A percentile compares a stretch with the other conserved stretches of the same genome.
Conservation (phyloP, 2,888 invertebrate species). For the Sceliomorpha sp. region DNA sequence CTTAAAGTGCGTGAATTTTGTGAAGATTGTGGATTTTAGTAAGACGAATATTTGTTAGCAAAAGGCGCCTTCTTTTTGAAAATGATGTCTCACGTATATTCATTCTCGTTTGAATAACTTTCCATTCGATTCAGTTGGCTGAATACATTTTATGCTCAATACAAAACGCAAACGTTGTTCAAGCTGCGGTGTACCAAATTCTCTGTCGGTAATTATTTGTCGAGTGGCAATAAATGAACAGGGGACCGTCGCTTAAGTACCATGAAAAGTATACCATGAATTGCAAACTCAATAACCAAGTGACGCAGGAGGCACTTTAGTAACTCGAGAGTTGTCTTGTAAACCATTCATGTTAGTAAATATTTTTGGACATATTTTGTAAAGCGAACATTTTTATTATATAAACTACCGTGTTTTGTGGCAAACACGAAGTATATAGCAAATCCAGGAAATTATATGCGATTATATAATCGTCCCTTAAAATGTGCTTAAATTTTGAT, state of each 20-base stretch:
- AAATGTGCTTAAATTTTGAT: no score
- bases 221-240: constrained; percentile 70
- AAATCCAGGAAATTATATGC: no score
- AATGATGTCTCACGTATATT: constrained; percentile 54
- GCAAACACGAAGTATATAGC: no score
- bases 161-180: constrained; percentile 45
- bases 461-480: no score
- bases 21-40: no score
- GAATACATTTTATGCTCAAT: constrained; percentile 66
- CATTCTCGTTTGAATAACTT: constrained; percentile 67
- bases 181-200: constrained; percentile 24
- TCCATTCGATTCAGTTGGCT: constrained; percentile 60
- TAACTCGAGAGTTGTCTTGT: constrained; percentile 29
- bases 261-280: constrained; percentile 24
- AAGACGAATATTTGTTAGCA: no score
- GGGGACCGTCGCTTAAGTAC: constrained; percentile 23
- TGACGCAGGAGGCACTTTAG: constrained; percentile 24
- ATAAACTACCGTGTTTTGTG: no score
- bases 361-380: not conserved
- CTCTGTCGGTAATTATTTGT: constrained; percentile 71
- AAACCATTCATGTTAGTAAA: not conserved
- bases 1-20: no score
- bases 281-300: constrained; percentile 28
- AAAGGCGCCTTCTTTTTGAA: no score
- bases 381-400: no score